Percentiles rank a stretch among this genome's conserved stretches.
These are phyloP conservation scores for Pachyuromys duprasi DNA, from an alignment of 2,797 vertebrate genomes.

Conservation along the genomic window DNA sequence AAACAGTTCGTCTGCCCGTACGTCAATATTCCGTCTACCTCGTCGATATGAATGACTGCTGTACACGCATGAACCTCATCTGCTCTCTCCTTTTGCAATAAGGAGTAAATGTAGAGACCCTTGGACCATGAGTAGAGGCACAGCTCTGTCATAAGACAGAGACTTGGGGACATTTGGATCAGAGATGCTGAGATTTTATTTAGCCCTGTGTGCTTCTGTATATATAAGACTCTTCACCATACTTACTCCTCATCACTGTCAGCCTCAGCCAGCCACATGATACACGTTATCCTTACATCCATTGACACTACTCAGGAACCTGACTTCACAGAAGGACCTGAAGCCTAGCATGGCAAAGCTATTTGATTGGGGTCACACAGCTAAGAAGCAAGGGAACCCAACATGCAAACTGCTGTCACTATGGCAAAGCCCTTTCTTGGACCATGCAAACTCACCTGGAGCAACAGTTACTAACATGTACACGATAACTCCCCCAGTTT, in stretches of 20 bases:
- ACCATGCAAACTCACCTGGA: not conserved
- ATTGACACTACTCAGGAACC: not conserved
- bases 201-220: not conserved
- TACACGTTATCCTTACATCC: not conserved
- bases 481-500: not conserved
- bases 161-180: not conserved
- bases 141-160: constrained; percentile 2
- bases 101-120: constrained; percentile 18
- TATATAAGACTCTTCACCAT: not conserved
- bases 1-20: not conserved
- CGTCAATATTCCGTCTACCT: not conserved
- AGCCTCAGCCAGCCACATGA: not conserved
- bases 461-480: not conserved
- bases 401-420: not conserved
- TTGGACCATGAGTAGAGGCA: not conserved
- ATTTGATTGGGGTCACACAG: not conserved
- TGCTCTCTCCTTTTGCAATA: not conserved
- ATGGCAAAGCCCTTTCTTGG: not conserved
- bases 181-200: not conserved
- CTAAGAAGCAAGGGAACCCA: not conserved
- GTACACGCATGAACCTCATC: not conserved
- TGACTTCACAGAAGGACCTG: not conserved
- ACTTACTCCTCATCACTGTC: not conserved
- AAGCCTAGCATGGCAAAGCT: not conserved
- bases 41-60: not conserved